Evolutionary conservation across 2,797 vertebrate species (phyloP), one percentile per base, ranked within the genome.

Genomic region (Lindbergichthys nudifrons): DNA sequence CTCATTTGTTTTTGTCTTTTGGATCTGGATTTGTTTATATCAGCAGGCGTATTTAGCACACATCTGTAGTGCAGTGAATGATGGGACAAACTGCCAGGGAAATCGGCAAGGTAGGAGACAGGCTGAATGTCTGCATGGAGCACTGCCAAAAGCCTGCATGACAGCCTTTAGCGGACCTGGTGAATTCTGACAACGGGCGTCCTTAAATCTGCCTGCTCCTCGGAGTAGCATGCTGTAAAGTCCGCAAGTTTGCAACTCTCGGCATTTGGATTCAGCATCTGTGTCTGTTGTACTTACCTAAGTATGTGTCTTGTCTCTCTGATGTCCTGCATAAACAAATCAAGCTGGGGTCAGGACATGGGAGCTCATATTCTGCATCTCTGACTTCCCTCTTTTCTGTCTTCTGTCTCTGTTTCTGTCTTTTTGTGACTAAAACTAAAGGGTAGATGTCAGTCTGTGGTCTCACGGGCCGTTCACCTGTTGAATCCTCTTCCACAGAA

Each of bases 41-140:
- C 89, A 88, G 83, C 88, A 88, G 87, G 80, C 73, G 59, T 81
- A 80, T 77, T 87, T 89, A 89, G 69, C 85, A 75, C 81, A 84
- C 89, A 82, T 69, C 85, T 87, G 73, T 89, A 90, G 82, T 63
- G 87, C 88, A 90, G 76, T 86, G 87, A 89, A 65, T 80, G 83
- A 81, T 83, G 90, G 77, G 48, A 77, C 36, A 82, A 72, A 60
- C 78, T 75, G 77, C 89, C 79, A 73, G 82, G 84, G 73, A 64
- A 83, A 69, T 73, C 81, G 19, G 56, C 32, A 82, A 91, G 89
- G 88, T 90, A 90, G 84, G 89, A 85, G 82, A 86, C 79, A 84
- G 83, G 83, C 70, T 77, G 76, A 73, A 79, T 69, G 82, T 65
- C 79, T 90, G 90, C 89, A 92, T 90, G 88, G 75, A 77, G 79